Evolutionary conservation across 2,888 invertebrate species (phyloP).

Genomic region (Eupithecia exiguata): DNA sequence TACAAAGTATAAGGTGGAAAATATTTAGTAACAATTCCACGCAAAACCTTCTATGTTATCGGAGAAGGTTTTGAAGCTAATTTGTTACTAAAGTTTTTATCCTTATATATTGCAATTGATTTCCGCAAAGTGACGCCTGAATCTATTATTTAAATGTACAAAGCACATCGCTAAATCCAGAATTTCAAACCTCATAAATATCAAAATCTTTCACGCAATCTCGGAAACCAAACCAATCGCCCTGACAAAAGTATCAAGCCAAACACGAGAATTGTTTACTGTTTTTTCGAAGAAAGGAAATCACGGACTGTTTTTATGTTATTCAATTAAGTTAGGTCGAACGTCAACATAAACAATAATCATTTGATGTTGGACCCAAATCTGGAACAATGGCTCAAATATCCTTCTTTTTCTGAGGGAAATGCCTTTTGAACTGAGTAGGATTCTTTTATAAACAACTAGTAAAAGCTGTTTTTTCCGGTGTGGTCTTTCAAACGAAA

Average conservation of each 20-base stretch:
- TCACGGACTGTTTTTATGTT: constrained; percentile 36
- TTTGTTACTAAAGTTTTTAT: no score
- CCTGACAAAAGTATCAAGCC: constrained; percentile 34
- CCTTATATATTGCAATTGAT: no score
- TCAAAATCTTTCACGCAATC: constrained; percentile 19
- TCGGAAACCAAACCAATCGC: constrained; percentile 31
- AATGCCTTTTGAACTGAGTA: constrained; percentile 24
- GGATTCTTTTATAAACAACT: constrained; percentile 15
- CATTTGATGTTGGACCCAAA: constrained; percentile 29
- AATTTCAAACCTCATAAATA: constrained; percentile 9
- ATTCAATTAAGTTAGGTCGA: constrained; percentile 36
- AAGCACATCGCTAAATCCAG: not conserved
- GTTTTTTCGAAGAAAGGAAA: constrained; percentile 38
- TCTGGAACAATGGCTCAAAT: constrained; percentile 30
- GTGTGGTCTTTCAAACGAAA: not conserved
- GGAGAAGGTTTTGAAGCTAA: no score
- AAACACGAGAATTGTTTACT: constrained; percentile 27
- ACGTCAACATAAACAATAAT: constrained; percentile 38
- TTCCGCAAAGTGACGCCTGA: no score
- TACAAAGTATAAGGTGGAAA: no score
- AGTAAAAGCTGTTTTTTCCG: not conserved
- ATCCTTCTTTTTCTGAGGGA: constrained; percentile 22
- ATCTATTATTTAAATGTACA: not conserved
- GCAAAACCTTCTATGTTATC: no score
- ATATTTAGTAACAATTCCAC: no score